phyloP scores from a whole-genome alignment of 2,113 vertebrate species.

The Clarias gariepinus region DNA sequence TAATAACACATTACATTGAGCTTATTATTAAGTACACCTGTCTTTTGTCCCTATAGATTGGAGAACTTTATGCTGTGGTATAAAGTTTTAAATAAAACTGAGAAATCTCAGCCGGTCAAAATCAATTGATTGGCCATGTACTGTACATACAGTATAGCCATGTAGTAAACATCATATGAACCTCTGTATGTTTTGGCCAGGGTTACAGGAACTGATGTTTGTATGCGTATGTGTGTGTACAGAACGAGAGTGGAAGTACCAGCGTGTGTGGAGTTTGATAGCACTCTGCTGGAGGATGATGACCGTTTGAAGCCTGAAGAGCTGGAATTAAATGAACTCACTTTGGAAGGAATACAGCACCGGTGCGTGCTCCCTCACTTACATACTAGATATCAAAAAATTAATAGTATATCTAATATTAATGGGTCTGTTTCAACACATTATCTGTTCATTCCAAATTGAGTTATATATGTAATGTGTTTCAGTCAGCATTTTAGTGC shows the following conservation, averaged over 20 bases:
- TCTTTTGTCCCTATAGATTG: background rate
- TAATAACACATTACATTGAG: background rate
- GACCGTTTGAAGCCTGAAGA: slow-evolving; percentile 76
- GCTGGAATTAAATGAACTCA: slow-evolving; percentile 89
- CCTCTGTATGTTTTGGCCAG: background rate
- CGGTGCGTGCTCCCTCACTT: slow-evolving; percentile 66
- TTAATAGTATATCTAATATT: background rate
- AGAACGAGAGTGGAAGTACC: slow-evolving; percentile 79
- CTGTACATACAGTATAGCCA: background rate
- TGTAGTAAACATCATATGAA: background rate
- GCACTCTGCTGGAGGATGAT: slow-evolving; percentile 80
- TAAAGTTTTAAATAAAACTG: background rate
- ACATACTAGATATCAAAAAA: background rate
- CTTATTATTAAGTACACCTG: background rate
- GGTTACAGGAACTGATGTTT: background rate
- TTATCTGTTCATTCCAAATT: background rate
- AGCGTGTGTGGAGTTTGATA: slow-evolving; percentile 79
- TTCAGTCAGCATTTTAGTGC: background rate
- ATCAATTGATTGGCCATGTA: background rate
- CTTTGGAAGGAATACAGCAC: slow-evolving; percentile 86
- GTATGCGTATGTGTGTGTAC: slow-evolving; percentile 17
- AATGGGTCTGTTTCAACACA: background rate
- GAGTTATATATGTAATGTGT: background rate
- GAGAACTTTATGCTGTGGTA: background rate
- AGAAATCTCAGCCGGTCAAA: background rate